Evolutionary conservation across 2,113 vertebrate species (phyloP), one percentile per base, ranked within the genome.

Genomic region (Hippopotamus amphibius): DNA sequence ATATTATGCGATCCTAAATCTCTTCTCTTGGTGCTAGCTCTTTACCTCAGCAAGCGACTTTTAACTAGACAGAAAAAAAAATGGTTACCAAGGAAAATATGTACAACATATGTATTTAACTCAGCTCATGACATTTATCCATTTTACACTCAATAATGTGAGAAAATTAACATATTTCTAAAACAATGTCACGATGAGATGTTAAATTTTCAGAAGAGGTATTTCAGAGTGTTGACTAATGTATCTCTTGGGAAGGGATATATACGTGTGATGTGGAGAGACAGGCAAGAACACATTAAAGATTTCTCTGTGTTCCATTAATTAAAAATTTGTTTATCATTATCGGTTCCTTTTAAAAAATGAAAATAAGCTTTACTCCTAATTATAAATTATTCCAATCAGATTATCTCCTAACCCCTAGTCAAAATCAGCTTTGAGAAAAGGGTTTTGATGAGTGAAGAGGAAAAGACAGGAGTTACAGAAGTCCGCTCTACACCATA

Each of bases 151-250:
- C 19, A 61, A 85, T 53, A 33, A 55, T 24, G 3, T 79, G 5
- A 76, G 61, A 59, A 94, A 76, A 96, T 55, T 57, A 76, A 59
- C 71, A 17, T 28, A 94, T 86, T 92, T 92, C 63, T 72, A 90
- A 90, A 87, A 92, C n/a, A 88, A 79, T 74, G 8, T 90, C 41
- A 90, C 13, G 9, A 28, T 33, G 63, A 89, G 22, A 76, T 7
- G 21, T 53, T 82, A 59, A 83, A 24, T 48, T 87, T 92, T 87
- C 26, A 79, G 30, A 63, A 82, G 5, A 95, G 14, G 4, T 41
- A n/a, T 41, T 37, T 88, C 84, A 90, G 92, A 83, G 16, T 9
- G 2, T 4, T 65, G 50, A 76, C 50, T 28, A 17, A 28, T 2
- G 7, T n/a, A 22, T 61, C 19, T 55, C 55, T 41, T 65, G 22